Evolutionary conservation across 2,888 invertebrate species (phyloP).

Genomic region (Thyatira batis): DNA sequence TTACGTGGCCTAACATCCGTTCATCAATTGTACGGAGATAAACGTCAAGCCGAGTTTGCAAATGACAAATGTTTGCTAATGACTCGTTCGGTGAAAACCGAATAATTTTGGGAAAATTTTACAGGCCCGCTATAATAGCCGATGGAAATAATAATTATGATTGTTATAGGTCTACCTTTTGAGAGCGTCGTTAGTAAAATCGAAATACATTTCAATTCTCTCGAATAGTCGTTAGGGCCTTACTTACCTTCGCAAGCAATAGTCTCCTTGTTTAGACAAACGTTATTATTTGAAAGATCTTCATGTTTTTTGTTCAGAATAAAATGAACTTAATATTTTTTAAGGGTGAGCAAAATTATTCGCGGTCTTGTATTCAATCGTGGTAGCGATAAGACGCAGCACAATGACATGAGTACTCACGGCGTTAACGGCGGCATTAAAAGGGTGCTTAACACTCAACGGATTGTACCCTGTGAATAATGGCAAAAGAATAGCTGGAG

Average conservation of each 20-base stretch:
- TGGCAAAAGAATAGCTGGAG: slow-evolving; percentile 63
- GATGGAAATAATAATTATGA: slow-evolving; percentile 48
- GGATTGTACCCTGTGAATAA: slow-evolving; percentile 66
- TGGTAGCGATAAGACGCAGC: slow-evolving; percentile 45
- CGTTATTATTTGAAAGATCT: background rate
- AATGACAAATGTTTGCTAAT: slow-evolving; percentile 79
- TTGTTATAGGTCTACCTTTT: slow-evolving; percentile 35
- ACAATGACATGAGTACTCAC: slow-evolving; percentile 60
- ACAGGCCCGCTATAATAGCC: slow-evolving; percentile 44
- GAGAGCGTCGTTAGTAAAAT: slow-evolving; percentile 40
- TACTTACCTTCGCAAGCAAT: slow-evolving; percentile 13
- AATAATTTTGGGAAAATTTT: slow-evolving; percentile 64
- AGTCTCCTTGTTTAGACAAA: slow-evolving; percentile 1
- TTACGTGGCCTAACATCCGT: slow-evolving; percentile 72
- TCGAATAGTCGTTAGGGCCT: slow-evolving; percentile 24
- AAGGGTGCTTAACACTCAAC: slow-evolving; percentile 60
- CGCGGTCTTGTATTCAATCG: slow-evolving; percentile 25
- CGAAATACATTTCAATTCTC: slow-evolving; percentile 41
- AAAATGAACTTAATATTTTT: background rate
- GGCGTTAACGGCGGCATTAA: slow-evolving; percentile 58
- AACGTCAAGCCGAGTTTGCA: slow-evolving; percentile 73
- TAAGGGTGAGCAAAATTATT: background rate
- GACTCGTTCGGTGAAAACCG: slow-evolving; percentile 63
- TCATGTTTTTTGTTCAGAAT: background rate
- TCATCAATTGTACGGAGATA: slow-evolving; percentile 75